These are phyloP conservation scores for Paracyclopina nana DNA, from an alignment of 1,140 invertebrate genomes.

Conservation along the genomic window DNA sequence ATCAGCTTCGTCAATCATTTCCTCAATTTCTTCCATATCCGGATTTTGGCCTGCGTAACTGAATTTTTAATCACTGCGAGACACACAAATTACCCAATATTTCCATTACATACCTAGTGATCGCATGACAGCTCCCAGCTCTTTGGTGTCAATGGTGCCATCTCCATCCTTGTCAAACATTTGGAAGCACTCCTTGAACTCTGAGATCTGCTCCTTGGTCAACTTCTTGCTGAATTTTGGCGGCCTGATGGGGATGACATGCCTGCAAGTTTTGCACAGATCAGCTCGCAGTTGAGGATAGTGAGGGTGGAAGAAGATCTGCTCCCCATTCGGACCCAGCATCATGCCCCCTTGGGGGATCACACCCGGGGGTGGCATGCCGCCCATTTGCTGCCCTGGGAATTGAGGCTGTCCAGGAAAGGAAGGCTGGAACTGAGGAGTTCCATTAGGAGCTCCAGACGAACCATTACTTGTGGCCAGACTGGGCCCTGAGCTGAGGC, in stretches of 20 bases:
- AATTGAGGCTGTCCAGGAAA: too few relatives aligned
- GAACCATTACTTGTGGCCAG: too few relatives aligned
- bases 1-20: constrained; percentile 14
- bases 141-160: constrained; percentile 66
- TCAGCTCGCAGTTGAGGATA: neutral
- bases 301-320: too few relatives aligned
- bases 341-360: too few relatives aligned
- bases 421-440: too few relatives aligned
- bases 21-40: constrained; percentile 8
- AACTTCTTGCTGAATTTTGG: neutral
- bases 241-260: neutral
- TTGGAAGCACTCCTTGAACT: constrained; percentile 54
- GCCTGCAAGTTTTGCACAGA: neutral
- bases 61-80: neutral
- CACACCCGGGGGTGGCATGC: too few relatives aligned
- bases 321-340: too few relatives aligned
- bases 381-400: too few relatives aligned
- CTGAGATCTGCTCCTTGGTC: neutral
- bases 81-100: neutral
- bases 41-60: constrained; percentile 11
- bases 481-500: too few relatives aligned
- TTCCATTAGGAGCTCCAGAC: too few relatives aligned
- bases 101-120: constrained; percentile 38
- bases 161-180: constrained; percentile 82
- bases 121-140: constrained; percentile 68